Conservation (phyloP, 2,797 vertebrate genomes). For the Poecilia gillii region DNA sequence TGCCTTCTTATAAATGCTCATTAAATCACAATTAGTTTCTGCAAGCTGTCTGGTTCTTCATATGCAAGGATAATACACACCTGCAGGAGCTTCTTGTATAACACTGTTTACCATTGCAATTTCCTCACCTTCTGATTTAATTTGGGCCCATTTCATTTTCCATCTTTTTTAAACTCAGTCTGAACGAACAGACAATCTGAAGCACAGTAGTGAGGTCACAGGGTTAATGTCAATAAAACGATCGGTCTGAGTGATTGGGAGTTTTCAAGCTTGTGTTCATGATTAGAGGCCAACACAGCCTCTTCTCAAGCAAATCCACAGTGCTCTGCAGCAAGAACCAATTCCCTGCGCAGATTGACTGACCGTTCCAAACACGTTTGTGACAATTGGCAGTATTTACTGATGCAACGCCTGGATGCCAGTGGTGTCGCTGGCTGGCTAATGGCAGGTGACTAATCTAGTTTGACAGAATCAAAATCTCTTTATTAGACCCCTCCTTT, state of each 20-base stretch:
- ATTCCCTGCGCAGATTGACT: conserved; percentile 32
- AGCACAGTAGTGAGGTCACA: conserved; percentile 21
- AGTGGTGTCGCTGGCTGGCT: conserved; percentile 45
- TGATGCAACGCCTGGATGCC: conserved; percentile 23
- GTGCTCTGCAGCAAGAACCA: conserved; percentile 31
- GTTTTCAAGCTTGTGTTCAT: background rate
- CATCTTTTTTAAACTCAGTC: conserved; percentile 37
- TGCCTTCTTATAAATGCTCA: conserved; percentile 34
- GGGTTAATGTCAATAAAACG: conserved; percentile 31
- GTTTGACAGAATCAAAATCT: conserved; percentile 77
- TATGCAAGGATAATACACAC: conserved; percentile 31
- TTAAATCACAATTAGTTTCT: conserved; percentile 43
- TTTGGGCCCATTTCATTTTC: conserved; percentile 49
- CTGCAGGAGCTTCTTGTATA: conserved; percentile 27
- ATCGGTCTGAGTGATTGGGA: conserved; percentile 31
- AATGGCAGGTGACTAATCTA: conserved; percentile 82
- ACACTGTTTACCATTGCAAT: conserved; percentile 49
- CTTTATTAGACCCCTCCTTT: conserved; percentile 63
- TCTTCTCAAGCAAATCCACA: conserved; percentile 39
- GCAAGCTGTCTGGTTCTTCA: conserved; percentile 43
- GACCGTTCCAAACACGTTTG: conserved; percentile 13
- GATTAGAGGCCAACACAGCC: conserved; percentile 17
- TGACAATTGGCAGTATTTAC: conserved; percentile 49
- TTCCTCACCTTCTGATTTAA: conserved; percentile 63
- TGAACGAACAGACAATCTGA: conserved; percentile 24